phyloP scores from a whole-genome alignment of 2,888 invertebrate species.

The Euproctis similis region DNA sequence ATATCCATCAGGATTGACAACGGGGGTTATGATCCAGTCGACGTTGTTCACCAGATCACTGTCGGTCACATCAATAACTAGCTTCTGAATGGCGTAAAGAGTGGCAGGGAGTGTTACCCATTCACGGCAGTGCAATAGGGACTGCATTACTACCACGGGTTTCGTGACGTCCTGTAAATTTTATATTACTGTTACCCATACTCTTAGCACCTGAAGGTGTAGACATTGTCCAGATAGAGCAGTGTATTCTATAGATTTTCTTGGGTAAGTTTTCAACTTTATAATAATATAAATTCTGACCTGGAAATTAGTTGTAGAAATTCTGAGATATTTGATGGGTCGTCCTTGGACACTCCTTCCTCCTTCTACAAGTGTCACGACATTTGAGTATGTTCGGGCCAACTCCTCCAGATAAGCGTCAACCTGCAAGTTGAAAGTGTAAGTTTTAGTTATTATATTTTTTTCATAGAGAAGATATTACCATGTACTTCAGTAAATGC shows the following conservation, averaged over 20 bases:
- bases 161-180: slow-evolving; percentile 57
- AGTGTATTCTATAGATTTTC: not conserved
- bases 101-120: slow-evolving; percentile 81
- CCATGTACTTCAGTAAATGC: too few species aligned
- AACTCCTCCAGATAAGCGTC: slow-evolving; percentile 2
- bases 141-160: slow-evolving; percentile 76
- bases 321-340: slow-evolving; percentile 3
- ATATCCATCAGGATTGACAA: slow-evolving; percentile 84
- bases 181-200: too few species aligned
- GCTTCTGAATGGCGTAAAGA: slow-evolving; percentile 78
- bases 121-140: slow-evolving; percentile 79
- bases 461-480: too few species aligned
- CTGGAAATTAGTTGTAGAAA: slow-evolving; percentile 3
- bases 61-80: slow-evolving; percentile 75
- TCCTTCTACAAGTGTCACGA: not conserved
- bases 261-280: not conserved
- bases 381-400: slow-evolving; percentile 1
- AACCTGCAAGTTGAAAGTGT: slow-evolving; percentile 3
- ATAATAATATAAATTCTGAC: too few species aligned
- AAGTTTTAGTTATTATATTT: too few species aligned
- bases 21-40: slow-evolving; percentile 81
- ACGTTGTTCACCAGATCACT: slow-evolving; percentile 68
- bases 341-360: slow-evolving; percentile 3
- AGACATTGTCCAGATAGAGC: too few species aligned
- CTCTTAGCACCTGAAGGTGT: too few species aligned